Evolutionary conservation across 2,888 invertebrate genomes (phyloP).

Genomic region (Chrysodeixis includens): DNA sequence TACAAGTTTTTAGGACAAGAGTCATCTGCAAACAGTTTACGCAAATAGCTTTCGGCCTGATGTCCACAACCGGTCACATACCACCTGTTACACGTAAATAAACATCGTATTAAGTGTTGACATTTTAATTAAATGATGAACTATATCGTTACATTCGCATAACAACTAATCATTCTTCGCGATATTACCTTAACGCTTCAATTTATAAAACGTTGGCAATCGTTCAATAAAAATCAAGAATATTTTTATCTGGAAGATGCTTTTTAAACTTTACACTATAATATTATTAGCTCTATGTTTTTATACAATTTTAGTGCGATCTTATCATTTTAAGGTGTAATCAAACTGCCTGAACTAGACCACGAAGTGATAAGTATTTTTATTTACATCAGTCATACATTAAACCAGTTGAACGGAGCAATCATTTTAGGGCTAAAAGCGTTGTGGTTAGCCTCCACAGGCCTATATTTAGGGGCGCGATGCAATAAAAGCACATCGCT

Average conservation of each 20-base stretch:
- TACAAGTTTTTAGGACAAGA: conserved; percentile 53
- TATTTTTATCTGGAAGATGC: not conserved
- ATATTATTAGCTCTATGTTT: too few species aligned
- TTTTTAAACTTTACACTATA: not conserved
- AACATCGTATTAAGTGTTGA: conserved; percentile 48
- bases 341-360: not conserved
- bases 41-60: conserved; percentile 59
- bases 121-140: conserved; percentile 41
- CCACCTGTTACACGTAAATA: conserved; percentile 68
- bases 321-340: not conserved
- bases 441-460: conserved; percentile 77
- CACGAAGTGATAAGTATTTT: conserved; percentile 29
- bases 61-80: conserved; percentile 62
- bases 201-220: conserved; percentile 30
- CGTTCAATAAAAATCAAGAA: conserved; percentile 25
- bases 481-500: conserved; percentile 87
- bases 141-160: conserved; percentile 30
- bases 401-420: conserved; percentile 71
- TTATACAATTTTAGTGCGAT: not conserved
- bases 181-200: conserved; percentile 18
- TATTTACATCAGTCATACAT: conserved; percentile 59
- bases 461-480: conserved; percentile 87
- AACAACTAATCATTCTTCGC: conserved; percentile 26
- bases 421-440: conserved; percentile 81
- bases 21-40: conserved; percentile 58